These are phyloP conservation scores for Allophyes oxyacanthae DNA, from an alignment of 2,888 invertebrate species.

Conservation along the genomic window DNA sequence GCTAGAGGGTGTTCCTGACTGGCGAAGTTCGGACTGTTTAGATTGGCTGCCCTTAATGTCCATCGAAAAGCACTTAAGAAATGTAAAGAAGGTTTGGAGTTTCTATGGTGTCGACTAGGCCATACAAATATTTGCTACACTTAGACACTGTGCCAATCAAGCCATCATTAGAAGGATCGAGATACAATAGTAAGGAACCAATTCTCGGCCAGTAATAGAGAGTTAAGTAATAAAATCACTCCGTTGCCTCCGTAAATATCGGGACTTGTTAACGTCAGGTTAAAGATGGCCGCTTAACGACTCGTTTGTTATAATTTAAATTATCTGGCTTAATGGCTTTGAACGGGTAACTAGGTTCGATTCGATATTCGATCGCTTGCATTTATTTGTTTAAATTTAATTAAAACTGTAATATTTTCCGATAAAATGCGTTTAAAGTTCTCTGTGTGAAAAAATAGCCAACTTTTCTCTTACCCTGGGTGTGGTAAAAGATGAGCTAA, in stretches of 20 bases:
- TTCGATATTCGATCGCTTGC: constrained; percentile 2
- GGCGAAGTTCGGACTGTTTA: no score
- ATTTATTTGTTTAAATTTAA: not conserved
- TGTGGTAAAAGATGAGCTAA: no score
- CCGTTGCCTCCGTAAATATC: constrained; percentile 50
- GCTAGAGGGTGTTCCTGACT: no score
- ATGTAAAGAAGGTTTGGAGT: no score
- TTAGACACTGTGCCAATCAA: no score
- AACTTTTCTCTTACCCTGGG: no score
- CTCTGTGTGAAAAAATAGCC: no score
- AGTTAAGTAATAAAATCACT: constrained; percentile 60
- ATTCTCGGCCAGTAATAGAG: constrained; percentile 53
- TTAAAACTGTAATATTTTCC: constrained; percentile 8
- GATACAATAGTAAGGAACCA: constrained; percentile 38
- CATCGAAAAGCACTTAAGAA: no score
- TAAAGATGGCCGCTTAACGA: constrained; percentile 43
- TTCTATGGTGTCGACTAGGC: no score
- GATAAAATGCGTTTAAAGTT: no score
- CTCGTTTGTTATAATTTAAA: constrained; percentile 41
- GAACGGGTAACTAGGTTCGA: constrained; percentile 8
- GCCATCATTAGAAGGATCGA: constrained; percentile 10
- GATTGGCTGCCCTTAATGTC: no score
- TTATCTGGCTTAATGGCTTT: constrained; percentile 32
- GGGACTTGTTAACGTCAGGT: constrained; percentile 52
- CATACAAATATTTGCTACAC: not conserved